phyloP scores from a whole-genome alignment of 2,797 vertebrate genomes.

The Myoxocephalus aenaeus region DNA sequence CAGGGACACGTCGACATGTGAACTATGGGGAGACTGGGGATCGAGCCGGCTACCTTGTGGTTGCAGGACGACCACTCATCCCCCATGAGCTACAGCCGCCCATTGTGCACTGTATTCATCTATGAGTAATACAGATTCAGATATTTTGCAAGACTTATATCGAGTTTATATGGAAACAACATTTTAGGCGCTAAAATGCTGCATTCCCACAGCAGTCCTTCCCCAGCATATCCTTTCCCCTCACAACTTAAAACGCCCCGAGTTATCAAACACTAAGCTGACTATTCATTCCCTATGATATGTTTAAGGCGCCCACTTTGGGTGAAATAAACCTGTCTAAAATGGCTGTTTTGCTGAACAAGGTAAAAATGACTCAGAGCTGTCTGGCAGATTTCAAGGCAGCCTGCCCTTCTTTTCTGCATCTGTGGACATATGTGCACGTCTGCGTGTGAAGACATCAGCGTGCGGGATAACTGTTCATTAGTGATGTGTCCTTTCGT shows the following conservation, averaged over 20 bases:
- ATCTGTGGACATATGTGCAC: background rate
- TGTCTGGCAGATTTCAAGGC: constrained; percentile 32
- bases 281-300: constrained; percentile 56
- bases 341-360: constrained; percentile 61
- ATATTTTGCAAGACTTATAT: background rate
- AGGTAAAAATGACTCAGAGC: constrained; percentile 36
- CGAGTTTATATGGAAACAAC: background rate
- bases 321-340: constrained; percentile 64
- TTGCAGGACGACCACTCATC: too few relatives aligned
- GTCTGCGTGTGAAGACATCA: background rate
- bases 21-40: too few relatives aligned
- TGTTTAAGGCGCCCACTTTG: constrained; percentile 45
- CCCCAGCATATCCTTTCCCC: background rate
- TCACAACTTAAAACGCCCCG: constrained; percentile 33
- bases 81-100: too few relatives aligned
- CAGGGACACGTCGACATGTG: too few relatives aligned
- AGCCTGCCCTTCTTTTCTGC: background rate
- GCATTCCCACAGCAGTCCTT: background rate
- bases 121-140: background rate
- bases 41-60: too few relatives aligned
- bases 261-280: constrained; percentile 58
- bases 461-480: background rate
- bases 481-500: too few relatives aligned
- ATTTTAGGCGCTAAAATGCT: constrained; percentile 2
- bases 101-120: background rate